Percentiles rank a stretch among this genome's conserved stretches.
phyloP scores from a whole-genome alignment of 35 echinoderm and acorn worm species.

The Anneissia japonica region DNA sequence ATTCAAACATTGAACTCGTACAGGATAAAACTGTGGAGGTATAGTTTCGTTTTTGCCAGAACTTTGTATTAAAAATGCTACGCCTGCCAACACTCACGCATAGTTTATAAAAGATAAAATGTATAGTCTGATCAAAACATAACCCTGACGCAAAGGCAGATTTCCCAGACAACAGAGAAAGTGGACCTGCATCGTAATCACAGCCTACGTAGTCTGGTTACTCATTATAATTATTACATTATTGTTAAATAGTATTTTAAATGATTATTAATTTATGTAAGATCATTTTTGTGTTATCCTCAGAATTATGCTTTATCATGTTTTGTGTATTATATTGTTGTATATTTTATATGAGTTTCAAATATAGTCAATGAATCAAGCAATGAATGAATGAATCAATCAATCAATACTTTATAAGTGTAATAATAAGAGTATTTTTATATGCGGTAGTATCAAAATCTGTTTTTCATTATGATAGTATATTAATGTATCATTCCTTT shows the following conservation, averaged over 20 bases:
- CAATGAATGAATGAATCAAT: too few relatives aligned
- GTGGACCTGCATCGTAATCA: background rate
- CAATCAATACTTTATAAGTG: too few relatives aligned
- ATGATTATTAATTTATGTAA: background rate
- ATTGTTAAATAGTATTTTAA: background rate
- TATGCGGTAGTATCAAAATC: too few relatives aligned
- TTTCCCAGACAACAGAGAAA: background rate
- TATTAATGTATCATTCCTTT: background rate
- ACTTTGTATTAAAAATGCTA: background rate
- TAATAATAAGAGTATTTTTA: too few relatives aligned
- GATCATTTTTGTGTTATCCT: slow-evolving; percentile 14
- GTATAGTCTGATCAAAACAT: background rate
- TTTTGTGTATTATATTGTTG: too few relatives aligned
- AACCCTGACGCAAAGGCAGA: background rate
- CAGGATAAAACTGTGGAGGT: background rate
- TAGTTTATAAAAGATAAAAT: background rate
- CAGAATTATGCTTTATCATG: too few relatives aligned
- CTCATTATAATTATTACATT: background rate
- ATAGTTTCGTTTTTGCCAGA: background rate
- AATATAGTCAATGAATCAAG: too few relatives aligned
- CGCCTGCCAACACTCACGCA: background rate
- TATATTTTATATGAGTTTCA: too few relatives aligned
- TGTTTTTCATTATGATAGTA: too few relatives aligned
- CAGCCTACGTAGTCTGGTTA: background rate
- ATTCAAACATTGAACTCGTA: background rate